Evolutionary conservation across 2,888 invertebrate species (phyloP).

Genomic region (Keiferia lycopersicella): DNA sequence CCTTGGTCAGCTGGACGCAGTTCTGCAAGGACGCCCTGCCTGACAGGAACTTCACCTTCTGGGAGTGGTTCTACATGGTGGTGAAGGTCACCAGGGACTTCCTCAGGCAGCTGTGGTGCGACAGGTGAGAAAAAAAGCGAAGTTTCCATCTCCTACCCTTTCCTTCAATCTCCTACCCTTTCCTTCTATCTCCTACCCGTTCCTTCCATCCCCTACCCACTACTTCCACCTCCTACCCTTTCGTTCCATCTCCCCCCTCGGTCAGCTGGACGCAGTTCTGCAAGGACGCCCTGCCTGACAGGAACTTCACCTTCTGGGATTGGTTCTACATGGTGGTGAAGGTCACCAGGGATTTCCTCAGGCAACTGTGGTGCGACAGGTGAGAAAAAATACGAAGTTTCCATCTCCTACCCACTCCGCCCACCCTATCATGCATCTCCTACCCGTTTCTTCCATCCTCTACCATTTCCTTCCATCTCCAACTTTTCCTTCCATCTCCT

Average conservation of each 20-base stretch:
- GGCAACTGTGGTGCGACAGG: constrained; percentile 96
- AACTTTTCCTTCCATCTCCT: neutral
- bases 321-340: constrained; percentile 99
- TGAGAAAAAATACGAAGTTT: no score
- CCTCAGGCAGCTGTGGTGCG: constrained; percentile 94
- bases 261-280: constrained; percentile 96
- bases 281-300: constrained; percentile 94
- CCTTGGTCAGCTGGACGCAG: constrained; percentile 94
- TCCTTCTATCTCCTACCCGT: no score
- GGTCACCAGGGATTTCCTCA: constrained; percentile 95
- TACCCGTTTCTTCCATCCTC: no score
- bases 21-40: constrained; percentile 96
- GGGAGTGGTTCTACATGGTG: constrained; percentile 99
- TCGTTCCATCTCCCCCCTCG: no score
- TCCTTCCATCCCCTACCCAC: no score
- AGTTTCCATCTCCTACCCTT: no score
- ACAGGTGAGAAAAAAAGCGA: constrained; percentile 86
- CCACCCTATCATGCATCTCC: no score
- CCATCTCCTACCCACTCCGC: constrained; percentile 29
- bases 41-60: constrained; percentile 97
- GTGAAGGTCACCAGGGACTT: constrained; percentile 98
- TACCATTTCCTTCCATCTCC: neutral
- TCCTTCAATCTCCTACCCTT: no score
- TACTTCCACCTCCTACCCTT: no score
- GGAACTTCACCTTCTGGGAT: constrained; percentile 99